Evolutionary conservation across 2,888 invertebrate genomes (phyloP), one percentile per base, ranked within the genome.

Genomic region (Epinotia ramella): DNA sequence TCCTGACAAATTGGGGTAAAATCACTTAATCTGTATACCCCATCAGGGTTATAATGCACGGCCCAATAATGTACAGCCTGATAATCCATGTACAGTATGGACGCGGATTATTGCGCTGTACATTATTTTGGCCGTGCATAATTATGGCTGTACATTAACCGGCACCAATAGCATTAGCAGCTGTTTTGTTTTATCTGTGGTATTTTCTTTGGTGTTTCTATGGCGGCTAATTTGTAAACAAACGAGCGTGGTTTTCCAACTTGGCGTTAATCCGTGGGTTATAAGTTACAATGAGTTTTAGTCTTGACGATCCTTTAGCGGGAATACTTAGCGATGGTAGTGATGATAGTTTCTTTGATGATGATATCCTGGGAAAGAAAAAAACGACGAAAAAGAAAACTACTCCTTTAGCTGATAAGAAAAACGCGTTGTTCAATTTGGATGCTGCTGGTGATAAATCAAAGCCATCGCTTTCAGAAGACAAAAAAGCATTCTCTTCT

Each of bases 281-380:
- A 28, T 28, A n/a, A 73, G 74, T 64, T 46, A 79, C 16, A 70
- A 95, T 95, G 95, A 95, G 91, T 90, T 95, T 95, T 80, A 95
- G 95, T 84, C 83, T 95, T 46, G 96, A 96, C 68, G 96, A 96
- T 87, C 96, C 96, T 13, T 87, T 96, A 78, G 96, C 95, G 46
- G 96, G 96, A 82, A 94, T 96, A 82, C 88, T 96, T 64, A 96
- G 96, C 83, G 96, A 96, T 83, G 96, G 95, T 76, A 96, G 96
- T 81, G 96, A 96, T 81, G 97, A 97, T 82, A 96, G 96, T 88
- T 97, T 97, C 83, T 97, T 96, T 82, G 96, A 96, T 80, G 95
- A 96, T 80, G 95, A 96, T 80, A 94, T 93, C 73, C 81, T 93
- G 57, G 92, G 93, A 20, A 94, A 93, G 82, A 94, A 92, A 82